A percentile compares a stretch with the other conserved stretches of the same genome.
phyloP scores from a whole-genome alignment of 1,140 invertebrate species.

The Drosophila pachea region DNA sequence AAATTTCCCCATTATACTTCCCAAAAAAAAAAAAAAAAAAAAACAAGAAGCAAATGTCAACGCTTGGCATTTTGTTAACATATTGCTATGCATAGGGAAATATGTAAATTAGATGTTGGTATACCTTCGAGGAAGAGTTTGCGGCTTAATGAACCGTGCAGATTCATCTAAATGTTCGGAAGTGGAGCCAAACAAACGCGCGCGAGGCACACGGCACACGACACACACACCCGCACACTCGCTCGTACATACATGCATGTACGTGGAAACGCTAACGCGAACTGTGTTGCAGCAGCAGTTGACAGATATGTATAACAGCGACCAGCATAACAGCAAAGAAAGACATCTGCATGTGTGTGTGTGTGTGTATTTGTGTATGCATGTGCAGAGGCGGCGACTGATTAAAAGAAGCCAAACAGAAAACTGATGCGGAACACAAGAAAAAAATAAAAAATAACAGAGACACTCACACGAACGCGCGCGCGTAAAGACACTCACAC shows the following conservation, averaged over 20 bases:
- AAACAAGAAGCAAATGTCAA: slow-evolving; percentile 2
- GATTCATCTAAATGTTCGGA: slow-evolving; percentile 6
- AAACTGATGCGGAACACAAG: slow-evolving; percentile 17
- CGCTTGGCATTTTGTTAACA: background rate
- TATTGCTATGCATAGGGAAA: background rate
- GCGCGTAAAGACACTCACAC: background rate
- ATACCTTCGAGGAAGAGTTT: slow-evolving; percentile 16
- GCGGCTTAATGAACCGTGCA: slow-evolving; percentile 6
- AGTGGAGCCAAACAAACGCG: background rate
- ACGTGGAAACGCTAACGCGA: slow-evolving; percentile 3
- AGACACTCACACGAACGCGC: background rate
- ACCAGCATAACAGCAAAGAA: slow-evolving; percentile 5
- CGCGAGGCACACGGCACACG: no score
- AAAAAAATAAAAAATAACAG: background rate
- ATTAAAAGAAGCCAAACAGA: slow-evolving; percentile 27
- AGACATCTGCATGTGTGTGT: background rate
- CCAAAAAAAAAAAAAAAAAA: background rate
- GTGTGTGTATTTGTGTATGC: background rate
- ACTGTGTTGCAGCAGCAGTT: slow-evolving; percentile 17
- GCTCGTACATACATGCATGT: background rate
- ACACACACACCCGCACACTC: no score
- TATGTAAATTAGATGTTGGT: slow-evolving; percentile 9
- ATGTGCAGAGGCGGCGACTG: slow-evolving; percentile 8
- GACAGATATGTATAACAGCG: slow-evolving; percentile 6
- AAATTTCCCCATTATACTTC: background rate